Percentiles rank a stretch among this genome's conserved stretches.
These are phyloP conservation scores for Syncerus caffer DNA, from an alignment of 2,797 vertebrate species.

Conservation along the genomic window DNA sequence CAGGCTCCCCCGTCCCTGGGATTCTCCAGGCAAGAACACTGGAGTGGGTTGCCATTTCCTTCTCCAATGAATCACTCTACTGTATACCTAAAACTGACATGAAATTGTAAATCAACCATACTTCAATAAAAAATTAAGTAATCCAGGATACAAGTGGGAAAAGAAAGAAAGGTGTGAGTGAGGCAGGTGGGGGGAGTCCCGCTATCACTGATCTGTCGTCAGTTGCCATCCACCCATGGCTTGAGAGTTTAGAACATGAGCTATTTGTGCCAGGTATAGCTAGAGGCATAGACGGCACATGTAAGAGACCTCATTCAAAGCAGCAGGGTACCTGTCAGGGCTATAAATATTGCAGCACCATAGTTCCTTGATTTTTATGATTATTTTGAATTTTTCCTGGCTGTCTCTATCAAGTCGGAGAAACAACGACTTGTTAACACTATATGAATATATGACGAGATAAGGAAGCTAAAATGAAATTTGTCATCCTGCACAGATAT, in stretches of 20 bases:
- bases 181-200: neutral
- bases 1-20: too few relatives aligned
- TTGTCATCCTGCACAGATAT: conserved; percentile 37
- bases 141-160: neutral
- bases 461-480: conserved; percentile 59
- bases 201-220: neutral
- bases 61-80: too few relatives aligned
- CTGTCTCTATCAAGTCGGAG: conserved; percentile 20
- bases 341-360: neutral
- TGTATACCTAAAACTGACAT: neutral
- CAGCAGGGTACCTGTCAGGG: neutral
- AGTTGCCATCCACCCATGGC: neutral
- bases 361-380: conserved; percentile 24
- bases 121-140: neutral
- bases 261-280: neutral
- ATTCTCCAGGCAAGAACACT: too few relatives aligned
- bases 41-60: too few relatives aligned
- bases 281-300: neutral
- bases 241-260: neutral
- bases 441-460: conserved; percentile 41
- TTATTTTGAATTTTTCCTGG: neutral
- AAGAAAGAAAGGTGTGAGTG: neutral
- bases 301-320: neutral
- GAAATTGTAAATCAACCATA: neutral
- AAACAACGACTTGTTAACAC: conserved; percentile 43